phyloP scores from a whole-genome alignment of 2,113 vertebrate species.

The Heliornis fulica region DNA sequence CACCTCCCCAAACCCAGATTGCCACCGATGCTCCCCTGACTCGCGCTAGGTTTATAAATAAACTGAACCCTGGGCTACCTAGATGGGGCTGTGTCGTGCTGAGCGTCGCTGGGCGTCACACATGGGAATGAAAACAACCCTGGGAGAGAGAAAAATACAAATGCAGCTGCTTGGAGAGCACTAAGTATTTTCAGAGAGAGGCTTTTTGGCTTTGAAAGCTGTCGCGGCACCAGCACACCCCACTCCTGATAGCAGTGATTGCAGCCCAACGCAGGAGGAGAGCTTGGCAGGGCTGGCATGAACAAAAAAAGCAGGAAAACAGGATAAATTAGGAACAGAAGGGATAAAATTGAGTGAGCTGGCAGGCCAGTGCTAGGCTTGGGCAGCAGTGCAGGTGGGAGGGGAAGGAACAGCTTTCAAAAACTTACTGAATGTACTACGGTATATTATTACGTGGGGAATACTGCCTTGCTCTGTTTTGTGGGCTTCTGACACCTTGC shows the following conservation, averaged over 20 bases:
- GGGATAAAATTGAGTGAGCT: neutral
- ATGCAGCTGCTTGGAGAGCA: neutral
- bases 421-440: neutral
- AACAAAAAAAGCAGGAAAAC: neutral
- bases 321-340: neutral
- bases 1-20: neutral
- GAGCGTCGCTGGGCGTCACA: neutral
- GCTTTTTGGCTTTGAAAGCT: neutral
- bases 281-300: neutral
- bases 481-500: neutral
- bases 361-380: neutral
- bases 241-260: fast-evolving
- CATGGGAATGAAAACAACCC: neutral
- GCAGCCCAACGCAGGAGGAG: neutral
- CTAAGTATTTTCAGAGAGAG: neutral
- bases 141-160: neutral
- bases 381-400: neutral
- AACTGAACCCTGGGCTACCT: neutral
- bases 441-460: neutral
- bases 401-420: neutral
- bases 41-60: neutral
- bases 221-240: neutral
- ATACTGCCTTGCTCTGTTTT: neutral
- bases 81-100: neutral
- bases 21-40: neutral